Base-by-base conservation (phyloP, 2,888 invertebrate species). In the Pammene fasciana region DNA sequence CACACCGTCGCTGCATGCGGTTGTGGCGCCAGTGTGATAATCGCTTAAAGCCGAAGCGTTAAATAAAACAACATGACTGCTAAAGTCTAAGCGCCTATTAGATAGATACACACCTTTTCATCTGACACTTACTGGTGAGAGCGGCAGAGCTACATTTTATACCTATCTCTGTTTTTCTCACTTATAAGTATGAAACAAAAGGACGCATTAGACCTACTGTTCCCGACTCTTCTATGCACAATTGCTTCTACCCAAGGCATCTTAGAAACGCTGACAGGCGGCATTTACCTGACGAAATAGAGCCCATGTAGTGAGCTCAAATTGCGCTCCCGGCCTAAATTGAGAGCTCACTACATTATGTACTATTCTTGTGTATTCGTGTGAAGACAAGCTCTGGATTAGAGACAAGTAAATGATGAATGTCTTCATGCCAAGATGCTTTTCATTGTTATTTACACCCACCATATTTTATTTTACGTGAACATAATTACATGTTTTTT, bases 201-300 rank as follows among this genome's bases (percentile, higher is more conserved):
- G 14, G 8, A 8, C 50, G 8, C 18, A 3, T 18, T 9, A 13
- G n/a, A 14, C 59, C 68, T 59, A 41, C 68, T 65, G 64, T 46
- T 14, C 5, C 14, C 8, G 5, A 36, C 36, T 59, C 57, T 57
- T 43, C 45, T 0, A 52, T 11, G n/a, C 16, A 13, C 67, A 62
- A 62, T 65, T 65, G 64, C 61, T 68, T 68, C 68, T 57, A 71
- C 73, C 81, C 79, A 79, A 81, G 79, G 81, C 80, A 80, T 79
- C 82, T 76, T 79, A 76, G 73, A 79, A 79, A 79, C 79, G 83
- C 82, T 86, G 88, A 88, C 87, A 88, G 87, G 82, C 81, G 85
- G 81, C 81, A 86, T 88, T 86, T 86, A 88, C 87, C 87, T 88
- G 86, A 82, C 80, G 82, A 80, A 78, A 79, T 78, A 75, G 76